Conservation (phyloP, 2,888 invertebrate genomes). For the Apantesis nais region DNA sequence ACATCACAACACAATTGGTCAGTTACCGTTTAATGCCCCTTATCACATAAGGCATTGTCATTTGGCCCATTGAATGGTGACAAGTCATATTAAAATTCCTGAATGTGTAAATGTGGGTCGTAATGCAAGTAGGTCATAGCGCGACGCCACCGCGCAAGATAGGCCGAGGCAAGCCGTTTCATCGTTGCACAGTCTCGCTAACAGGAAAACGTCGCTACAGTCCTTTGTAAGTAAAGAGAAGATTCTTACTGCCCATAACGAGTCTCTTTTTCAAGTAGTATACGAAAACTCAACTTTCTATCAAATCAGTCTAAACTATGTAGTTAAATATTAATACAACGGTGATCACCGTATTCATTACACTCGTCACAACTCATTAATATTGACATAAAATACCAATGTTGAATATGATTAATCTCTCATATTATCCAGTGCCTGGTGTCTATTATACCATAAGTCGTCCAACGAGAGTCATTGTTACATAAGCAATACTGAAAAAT, state of each 20-base stretch:
- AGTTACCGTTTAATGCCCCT: constrained; percentile 27
- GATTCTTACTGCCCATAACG: constrained; percentile 7
- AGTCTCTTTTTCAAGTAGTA: not conserved
- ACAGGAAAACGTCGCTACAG: constrained; percentile 56
- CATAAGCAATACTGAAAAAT: not conserved
- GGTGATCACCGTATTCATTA: no score
- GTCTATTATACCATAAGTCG: not conserved
- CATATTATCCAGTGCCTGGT: not conserved
- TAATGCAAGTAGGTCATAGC: constrained; percentile 72
- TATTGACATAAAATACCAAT: not conserved
- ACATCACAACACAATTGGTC: constrained; percentile 9
- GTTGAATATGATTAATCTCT: not conserved
- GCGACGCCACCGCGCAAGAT: constrained; percentile 37
- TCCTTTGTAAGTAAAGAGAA: constrained; percentile 47
- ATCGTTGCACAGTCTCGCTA: constrained; percentile 33
- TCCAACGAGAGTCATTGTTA: constrained; percentile 2
- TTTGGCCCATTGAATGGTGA: constrained; percentile 40
- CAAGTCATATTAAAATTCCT: constrained; percentile 61
- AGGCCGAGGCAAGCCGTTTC: constrained; percentile 37
- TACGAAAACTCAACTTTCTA: not conserved
- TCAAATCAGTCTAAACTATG: not conserved
- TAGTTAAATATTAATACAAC: not conserved
- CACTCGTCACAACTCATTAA: not conserved
- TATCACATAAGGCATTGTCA: constrained; percentile 24
- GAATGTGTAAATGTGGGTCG: constrained; percentile 68